Evolutionary conservation across 2,888 invertebrate genomes (phyloP).

Genomic region (Tribolium freemani): DNA sequence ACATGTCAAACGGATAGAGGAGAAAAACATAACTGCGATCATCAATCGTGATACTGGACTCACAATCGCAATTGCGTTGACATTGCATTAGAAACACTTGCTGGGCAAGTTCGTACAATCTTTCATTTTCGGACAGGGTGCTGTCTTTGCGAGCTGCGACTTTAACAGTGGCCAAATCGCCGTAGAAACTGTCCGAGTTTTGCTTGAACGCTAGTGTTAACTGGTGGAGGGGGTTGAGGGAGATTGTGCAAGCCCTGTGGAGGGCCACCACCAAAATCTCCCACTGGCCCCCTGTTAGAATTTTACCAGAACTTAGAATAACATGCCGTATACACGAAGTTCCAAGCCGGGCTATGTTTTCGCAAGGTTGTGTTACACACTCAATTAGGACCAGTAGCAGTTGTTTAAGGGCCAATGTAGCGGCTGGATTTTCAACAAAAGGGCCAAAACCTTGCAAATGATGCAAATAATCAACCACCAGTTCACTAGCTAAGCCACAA

Average conservation of each 20-base stretch:
- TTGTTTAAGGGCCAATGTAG: slow-evolving; percentile 88
- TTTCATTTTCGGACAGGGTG: slow-evolving; percentile 85
- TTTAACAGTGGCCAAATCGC: slow-evolving; percentile 92
- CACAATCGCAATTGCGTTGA: slow-evolving; percentile 66
- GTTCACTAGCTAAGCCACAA: slow-evolving; percentile 92
- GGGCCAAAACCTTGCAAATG: slow-evolving; percentile 72
- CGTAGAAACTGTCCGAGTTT: slow-evolving; percentile 94
- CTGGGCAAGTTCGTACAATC: slow-evolving; percentile 89
- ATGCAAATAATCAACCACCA: slow-evolving; percentile 88
- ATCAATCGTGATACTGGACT: slow-evolving; percentile 74
- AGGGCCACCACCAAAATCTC: slow-evolving; percentile 86
- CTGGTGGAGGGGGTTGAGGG: slow-evolving; percentile 88
- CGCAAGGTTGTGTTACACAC: slow-evolving; percentile 91
- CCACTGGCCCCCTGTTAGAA: slow-evolving; percentile 89
- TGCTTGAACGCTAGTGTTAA: slow-evolving; percentile 91
- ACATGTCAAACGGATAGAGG: slow-evolving; percentile 83
- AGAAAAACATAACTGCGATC: slow-evolving; percentile 92
- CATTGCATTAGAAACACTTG: slow-evolving; percentile 82
- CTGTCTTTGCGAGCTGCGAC: slow-evolving; percentile 93
- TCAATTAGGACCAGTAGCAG: slow-evolving; percentile 88
- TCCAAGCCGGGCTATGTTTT: slow-evolving; percentile 90
- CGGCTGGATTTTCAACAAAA: slow-evolving; percentile 70
- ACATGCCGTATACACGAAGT: slow-evolving; percentile 92
- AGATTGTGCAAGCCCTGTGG: slow-evolving; percentile 87
- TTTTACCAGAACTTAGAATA: slow-evolving; percentile 85